These are phyloP conservation scores for Apteryx mantelli DNA, from an alignment of 2,113 vertebrate genomes.

Conservation along the genomic window DNA sequence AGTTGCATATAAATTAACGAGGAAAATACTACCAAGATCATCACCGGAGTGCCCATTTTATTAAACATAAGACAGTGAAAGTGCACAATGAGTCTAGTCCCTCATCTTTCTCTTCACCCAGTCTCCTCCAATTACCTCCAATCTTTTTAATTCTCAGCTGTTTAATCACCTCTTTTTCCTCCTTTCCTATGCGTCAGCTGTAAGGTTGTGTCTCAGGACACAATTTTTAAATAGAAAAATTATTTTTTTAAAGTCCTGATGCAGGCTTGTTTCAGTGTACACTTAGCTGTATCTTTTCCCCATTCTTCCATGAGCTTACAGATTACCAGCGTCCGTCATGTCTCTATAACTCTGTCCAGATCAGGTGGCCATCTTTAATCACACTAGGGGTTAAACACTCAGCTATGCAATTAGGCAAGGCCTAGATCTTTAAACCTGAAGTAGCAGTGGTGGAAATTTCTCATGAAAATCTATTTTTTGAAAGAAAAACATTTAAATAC, in stretches of 20 bases:
- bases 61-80: neutral
- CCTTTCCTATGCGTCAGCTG: neutral
- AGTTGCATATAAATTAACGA: neutral
- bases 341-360: neutral
- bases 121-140: neutral
- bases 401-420: neutral
- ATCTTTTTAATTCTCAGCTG: neutral
- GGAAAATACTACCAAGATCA: neutral
- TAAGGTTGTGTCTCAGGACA: neutral
- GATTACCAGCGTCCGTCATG: neutral
- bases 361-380: neutral
- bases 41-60: neutral
- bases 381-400: neutral
- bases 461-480: neutral
- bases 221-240: neutral
- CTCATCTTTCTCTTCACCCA: neutral
- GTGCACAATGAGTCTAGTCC: neutral
- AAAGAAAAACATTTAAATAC: neutral
- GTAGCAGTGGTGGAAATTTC: neutral
- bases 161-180: neutral
- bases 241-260: neutral
- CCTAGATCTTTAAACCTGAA: neutral
- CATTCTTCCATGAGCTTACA: rapidly evolving
- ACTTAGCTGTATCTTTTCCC: neutral
- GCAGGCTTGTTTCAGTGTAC: neutral